A percentile compares a stretch with the other conserved stretches of the same genome.
Evolutionary conservation across 2,113 vertebrate species (phyloP).

Genomic region (Petrocephalus zakoni): DNA sequence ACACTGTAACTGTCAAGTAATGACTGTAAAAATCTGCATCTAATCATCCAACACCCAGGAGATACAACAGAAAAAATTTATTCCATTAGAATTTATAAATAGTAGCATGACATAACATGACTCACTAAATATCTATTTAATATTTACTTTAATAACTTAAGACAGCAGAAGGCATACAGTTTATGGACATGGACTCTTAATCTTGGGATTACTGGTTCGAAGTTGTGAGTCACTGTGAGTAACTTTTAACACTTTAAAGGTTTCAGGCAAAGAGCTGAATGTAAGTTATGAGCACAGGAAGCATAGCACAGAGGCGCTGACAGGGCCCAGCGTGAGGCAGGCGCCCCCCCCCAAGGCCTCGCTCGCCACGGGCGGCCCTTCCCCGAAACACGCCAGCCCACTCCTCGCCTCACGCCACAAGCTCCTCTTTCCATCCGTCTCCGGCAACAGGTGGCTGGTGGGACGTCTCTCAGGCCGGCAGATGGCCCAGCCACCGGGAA

Average conservation of each 20-base stretch:
- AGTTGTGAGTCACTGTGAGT: background rate
- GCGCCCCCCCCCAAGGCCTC: no score
- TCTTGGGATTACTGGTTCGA: background rate
- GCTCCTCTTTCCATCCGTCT: conserved; percentile 47
- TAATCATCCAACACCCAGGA: background rate
- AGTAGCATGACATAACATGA: background rate
- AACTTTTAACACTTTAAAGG: background rate
- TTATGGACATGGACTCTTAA: background rate
- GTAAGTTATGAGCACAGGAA: background rate
- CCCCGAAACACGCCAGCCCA: conserved; percentile 27
- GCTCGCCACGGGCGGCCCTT: background rate
- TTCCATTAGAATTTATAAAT: background rate
- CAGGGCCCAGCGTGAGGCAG: background rate
- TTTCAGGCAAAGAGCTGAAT: background rate
- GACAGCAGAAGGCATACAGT: background rate
- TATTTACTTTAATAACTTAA: background rate
- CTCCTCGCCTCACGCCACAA: background rate
- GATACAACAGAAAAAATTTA: background rate
- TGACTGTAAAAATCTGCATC: background rate
- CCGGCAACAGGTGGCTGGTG: conserved; percentile 47
- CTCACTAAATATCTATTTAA: background rate
- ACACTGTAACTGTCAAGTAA: background rate
- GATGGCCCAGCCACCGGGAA: background rate
- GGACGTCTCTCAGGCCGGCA: conserved; percentile 27
- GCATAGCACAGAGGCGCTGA: background rate